A percentile compares a stretch with the other conserved stretches of the same genome.
Evolutionary conservation across 2,888 invertebrate genomes (phyloP).

Genomic region (Dyspetes luteomarginatus): DNA sequence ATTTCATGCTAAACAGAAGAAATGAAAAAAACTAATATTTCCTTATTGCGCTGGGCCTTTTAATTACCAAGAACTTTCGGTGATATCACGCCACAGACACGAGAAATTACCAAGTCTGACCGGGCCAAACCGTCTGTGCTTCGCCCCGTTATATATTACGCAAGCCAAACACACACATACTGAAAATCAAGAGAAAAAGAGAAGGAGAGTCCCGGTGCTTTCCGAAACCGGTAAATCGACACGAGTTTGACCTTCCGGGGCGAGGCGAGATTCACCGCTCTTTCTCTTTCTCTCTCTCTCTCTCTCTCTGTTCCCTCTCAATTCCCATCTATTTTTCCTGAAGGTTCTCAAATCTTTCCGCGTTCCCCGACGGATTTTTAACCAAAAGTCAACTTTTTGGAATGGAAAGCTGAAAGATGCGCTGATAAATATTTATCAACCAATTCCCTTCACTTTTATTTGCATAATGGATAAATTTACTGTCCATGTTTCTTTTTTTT

Average conservation of each 20-base stretch:
- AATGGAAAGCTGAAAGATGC: constrained; percentile 12
- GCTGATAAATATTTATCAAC: not conserved
- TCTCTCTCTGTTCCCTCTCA: too few species aligned
- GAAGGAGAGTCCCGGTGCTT: not conserved
- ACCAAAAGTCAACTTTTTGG: not conserved
- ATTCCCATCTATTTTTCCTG: too few species aligned
- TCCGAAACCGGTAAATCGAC: constrained; percentile 68
- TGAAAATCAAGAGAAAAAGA: constrained; percentile 16
- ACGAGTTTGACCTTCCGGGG: constrained; percentile 53
- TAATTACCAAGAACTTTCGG: not conserved
- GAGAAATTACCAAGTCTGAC: not conserved
- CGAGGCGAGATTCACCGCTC: constrained; percentile 13
- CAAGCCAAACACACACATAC: constrained; percentile 26
- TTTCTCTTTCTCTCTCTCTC: not conserved
- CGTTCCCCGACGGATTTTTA: constrained; percentile 16
- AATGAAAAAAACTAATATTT: too few species aligned
- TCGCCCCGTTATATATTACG: constrained; percentile 28
- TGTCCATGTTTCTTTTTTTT: too few species aligned
- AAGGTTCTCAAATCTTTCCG: constrained; percentile 19
- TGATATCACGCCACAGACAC: not conserved
- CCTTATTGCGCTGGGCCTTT: too few species aligned
- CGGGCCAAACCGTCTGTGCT: not conserved
- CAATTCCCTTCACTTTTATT: not conserved
- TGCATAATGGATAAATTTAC: too few species aligned
- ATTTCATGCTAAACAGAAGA: too few species aligned